These are phyloP conservation scores for Apocheima hispidaria DNA, from an alignment of 2,888 invertebrate species.

Conservation along the genomic window DNA sequence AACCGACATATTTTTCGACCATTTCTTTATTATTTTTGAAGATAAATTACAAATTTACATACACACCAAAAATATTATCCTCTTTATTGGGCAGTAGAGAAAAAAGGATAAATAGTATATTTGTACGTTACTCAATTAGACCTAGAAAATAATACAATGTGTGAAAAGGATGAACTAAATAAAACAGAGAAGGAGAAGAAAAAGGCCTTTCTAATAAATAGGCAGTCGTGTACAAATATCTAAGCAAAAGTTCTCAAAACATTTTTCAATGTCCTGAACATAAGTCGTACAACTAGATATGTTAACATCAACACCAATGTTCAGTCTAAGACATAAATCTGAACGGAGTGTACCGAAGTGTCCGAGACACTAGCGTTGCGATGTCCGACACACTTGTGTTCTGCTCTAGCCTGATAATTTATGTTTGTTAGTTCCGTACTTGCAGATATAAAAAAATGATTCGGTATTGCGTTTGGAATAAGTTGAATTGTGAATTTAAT, in stretches of 20 bases:
- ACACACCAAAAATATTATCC: too few species aligned
- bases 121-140: too few species aligned
- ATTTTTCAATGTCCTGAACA: constrained; percentile 15
- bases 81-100: too few species aligned
- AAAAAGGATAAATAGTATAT: too few species aligned
- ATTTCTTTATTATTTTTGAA: too few species aligned
- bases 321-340: constrained; percentile 54
- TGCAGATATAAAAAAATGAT: constrained; percentile 2
- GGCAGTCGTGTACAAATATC: too few species aligned
- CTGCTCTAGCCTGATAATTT: constrained; percentile 30
- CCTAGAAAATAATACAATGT: too few species aligned
- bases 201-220: too few species aligned
- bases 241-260: neutral
- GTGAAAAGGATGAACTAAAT: too few species aligned
- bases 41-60: too few species aligned
- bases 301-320: constrained; percentile 21
- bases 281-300: constrained; percentile 6
- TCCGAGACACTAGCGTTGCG: constrained; percentile 46
- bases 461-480: neutral
- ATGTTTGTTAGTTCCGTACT: constrained; percentile 11
- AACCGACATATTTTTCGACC: too few species aligned
- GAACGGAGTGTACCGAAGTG: constrained; percentile 49
- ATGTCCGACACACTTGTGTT: constrained; percentile 50
- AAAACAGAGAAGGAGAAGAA: too few species aligned
- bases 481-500: neutral